These are phyloP conservation scores for Montipora efflorescens DNA, from an alignment of 64 coral and sea anemone genomes.

Conservation along the genomic window DNA sequence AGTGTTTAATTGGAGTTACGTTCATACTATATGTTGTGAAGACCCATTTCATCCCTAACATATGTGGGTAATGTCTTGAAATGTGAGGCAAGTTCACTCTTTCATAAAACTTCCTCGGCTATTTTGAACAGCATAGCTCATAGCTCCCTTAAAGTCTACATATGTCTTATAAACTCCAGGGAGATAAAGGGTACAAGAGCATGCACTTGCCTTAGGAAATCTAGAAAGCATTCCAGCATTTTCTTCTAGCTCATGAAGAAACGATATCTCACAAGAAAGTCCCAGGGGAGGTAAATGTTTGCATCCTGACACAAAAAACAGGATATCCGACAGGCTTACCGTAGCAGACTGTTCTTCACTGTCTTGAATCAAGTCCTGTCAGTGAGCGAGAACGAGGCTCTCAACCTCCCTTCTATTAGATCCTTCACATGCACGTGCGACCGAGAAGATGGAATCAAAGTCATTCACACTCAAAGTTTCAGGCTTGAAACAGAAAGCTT, in stretches of 20 bases:
- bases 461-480: background rate
- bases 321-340: conserved; percentile 42
- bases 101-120: background rate
- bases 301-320: conserved; percentile 48
- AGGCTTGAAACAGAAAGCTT: conserved; percentile 40
- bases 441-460: conserved; percentile 42
- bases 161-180: conserved; percentile 15
- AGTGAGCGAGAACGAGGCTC: conserved; percentile 64
- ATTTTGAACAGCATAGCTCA: background rate
- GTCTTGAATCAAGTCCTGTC: conserved; percentile 49
- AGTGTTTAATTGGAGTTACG: too few species aligned
- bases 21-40: background rate
- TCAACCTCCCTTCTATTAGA: conserved; percentile 48
- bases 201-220: conserved; percentile 30
- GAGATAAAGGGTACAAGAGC: background rate
- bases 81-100: too few species aligned
- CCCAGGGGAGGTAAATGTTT: conserved; percentile 61
- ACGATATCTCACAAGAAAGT: conserved; percentile 17
- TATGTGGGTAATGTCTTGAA: too few species aligned
- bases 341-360: conserved; percentile 24
- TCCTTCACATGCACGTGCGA: conserved; percentile 32
- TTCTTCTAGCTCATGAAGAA: conserved; percentile 32
- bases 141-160: background rate
- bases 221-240: background rate
- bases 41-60: background rate